phyloP scores from a whole-genome alignment of 2,888 invertebrate genomes.

The Hydrotaea diabolus region DNA sequence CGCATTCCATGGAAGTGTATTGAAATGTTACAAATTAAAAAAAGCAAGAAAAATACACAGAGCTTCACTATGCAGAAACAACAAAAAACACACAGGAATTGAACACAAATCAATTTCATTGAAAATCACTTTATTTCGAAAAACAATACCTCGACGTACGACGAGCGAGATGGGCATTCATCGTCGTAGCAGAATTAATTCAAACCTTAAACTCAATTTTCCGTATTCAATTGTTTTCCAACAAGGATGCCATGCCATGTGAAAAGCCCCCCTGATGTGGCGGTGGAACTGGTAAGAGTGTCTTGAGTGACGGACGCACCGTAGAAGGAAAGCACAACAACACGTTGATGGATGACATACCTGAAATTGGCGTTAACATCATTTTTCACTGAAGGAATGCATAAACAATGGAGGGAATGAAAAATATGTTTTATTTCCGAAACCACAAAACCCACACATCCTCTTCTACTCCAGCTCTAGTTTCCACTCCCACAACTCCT shows the following conservation, averaged over 20 bases:
- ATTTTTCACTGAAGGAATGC: constrained; percentile 52
- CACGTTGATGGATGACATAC: constrained; percentile 55
- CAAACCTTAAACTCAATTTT: constrained; percentile 31
- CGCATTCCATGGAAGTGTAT: neutral
- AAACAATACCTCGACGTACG: neutral
- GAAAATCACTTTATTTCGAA: constrained; percentile 15
- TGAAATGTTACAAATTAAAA: constrained; percentile 10
- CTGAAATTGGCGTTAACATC: constrained; percentile 57
- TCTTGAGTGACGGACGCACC: neutral
- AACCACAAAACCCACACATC: constrained; percentile 1
- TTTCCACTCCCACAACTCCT: neutral
- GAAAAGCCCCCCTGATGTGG: neutral
- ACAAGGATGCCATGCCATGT: neutral
- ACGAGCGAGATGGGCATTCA: neutral
- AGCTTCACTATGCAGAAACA: neutral
- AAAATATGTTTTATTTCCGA: constrained; percentile 32
- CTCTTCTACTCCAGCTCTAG: neutral
- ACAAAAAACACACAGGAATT: neutral
- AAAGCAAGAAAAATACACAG: neutral
- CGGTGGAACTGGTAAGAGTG: neutral
- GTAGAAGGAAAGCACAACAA: constrained; percentile 20
- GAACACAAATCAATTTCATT: constrained; percentile 15
- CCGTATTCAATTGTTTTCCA: constrained; percentile 32
- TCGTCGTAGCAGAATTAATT: neutral
- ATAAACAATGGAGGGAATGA: constrained; percentile 25